Base-by-base conservation (phyloP, 2,113 vertebrate genomes). In the Eulemur rufifrons region DNA sequence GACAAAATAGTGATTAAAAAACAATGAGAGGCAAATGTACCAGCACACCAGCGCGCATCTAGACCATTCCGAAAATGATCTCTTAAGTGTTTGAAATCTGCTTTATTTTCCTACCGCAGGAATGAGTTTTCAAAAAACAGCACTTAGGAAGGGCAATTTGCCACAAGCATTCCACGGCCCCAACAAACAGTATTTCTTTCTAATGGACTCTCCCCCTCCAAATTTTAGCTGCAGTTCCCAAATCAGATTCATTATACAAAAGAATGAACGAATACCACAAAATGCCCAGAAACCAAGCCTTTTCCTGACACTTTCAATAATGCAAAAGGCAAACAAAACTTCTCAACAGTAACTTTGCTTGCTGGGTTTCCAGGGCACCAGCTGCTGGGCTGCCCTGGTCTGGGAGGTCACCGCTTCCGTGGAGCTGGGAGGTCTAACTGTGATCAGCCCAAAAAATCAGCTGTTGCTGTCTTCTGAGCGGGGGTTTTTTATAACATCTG, bases 51-150 rank as follows among this genome's bases (percentile, higher is more conserved):
- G 94, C 73, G 89, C 34, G 64, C 93, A 98, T 97, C 97, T 96
- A 97, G 96, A 97, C 91, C 94, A 96, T 97, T 98, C 95, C 61
- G 97, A 94, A 98, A 98, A 96, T 94, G 95, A 93, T 95, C 83
- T 97, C 97, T 97, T 97, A 89, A 94, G 94, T 94, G 52, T 92
- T 94, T 94, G 21, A 94, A 81, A 98, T 97, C 96, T 95, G 90
- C 29, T 97, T 97, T 98, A 96, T 97, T 98, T 98, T 98, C 93
- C 97, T 96, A 97, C 97, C 80, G 20, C 96, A 98, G 97, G 98
- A 98, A 98, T 34, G 94, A 92, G 95, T 89, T 85, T 96, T 97
- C 98, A 97, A 97, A 97, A 97, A 98, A 96, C 90, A 96, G 97
- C 92, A 87, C 96, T 94, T 2, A 1, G 96, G 94, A 98, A 96